Conservation (phyloP, 2,888 invertebrate genomes). For the Mimachlamys varia region DNA sequence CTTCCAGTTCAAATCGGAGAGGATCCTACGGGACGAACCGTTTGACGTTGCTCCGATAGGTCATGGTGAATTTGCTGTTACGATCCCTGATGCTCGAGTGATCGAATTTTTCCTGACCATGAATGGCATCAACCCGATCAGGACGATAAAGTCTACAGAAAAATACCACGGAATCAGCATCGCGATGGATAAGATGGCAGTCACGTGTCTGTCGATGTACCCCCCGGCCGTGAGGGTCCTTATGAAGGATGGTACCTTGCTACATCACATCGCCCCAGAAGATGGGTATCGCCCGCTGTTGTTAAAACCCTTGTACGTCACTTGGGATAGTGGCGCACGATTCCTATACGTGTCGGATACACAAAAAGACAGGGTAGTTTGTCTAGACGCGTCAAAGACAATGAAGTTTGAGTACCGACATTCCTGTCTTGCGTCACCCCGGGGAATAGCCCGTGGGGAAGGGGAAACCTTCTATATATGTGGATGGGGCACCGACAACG, state of each 20-base stretch:
- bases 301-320: slow-evolving; percentile 63
- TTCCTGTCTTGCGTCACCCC: slow-evolving; percentile 58
- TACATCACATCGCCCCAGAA: slow-evolving; percentile 55
- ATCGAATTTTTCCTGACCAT: slow-evolving; percentile 55
- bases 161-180: slow-evolving; percentile 60
- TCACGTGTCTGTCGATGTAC: slow-evolving; percentile 57
- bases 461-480: slow-evolving; percentile 57
- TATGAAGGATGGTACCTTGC: slow-evolving; percentile 51
- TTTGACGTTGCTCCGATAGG: slow-evolving; percentile 57
- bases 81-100: slow-evolving; percentile 58
- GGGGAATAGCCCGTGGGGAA: slow-evolving; percentile 56
- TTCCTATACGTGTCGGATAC: slow-evolving; percentile 59
- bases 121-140: slow-evolving; percentile 42
- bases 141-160: slow-evolving; percentile 54
- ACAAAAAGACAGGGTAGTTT: slow-evolving; percentile 58
- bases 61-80: slow-evolving; percentile 54
- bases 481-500: slow-evolving; percentile 64
- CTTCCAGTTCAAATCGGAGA: slow-evolving; percentile 51
- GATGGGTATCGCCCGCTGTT: slow-evolving; percentile 59
- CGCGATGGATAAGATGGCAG: slow-evolving; percentile 55
- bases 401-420: slow-evolving; percentile 51
- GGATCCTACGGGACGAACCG: slow-evolving; percentile 55
- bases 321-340: slow-evolving; percentile 52
- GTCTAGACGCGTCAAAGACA: slow-evolving; percentile 56
- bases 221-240: slow-evolving; percentile 58